Percentiles rank a stretch among this genome's conserved stretches.
Conservation (phyloP, 2,113 vertebrate genomes). For the Pteruthius melanotis region DNA sequence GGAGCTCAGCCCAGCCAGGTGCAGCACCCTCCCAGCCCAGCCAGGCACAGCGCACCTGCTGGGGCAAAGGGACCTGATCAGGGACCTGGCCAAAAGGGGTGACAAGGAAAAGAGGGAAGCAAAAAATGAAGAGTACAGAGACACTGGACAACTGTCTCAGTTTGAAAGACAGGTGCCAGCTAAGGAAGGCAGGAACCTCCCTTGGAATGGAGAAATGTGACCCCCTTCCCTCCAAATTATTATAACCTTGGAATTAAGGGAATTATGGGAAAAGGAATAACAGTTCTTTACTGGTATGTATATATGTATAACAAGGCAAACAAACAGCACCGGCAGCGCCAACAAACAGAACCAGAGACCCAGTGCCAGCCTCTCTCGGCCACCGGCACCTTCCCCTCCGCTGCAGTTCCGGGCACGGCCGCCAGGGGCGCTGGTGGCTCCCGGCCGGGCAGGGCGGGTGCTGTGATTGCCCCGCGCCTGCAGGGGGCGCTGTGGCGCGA, state of each 20-base stretch:
- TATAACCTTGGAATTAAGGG: not conserved
- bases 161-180: not conserved
- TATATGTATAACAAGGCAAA: not conserved
- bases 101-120: not conserved
- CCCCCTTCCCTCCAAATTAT: not conserved
- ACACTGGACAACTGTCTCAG: not conserved
- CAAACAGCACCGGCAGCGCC: too few relatives aligned
- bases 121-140: not conserved
- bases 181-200: not conserved
- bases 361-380: too few relatives aligned
- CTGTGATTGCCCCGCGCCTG: too few relatives aligned
- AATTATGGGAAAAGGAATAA: not conserved
- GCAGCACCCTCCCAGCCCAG: not conserved
- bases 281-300: not conserved
- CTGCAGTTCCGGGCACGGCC: too few relatives aligned
- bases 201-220: not conserved
- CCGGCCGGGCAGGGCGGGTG: too few relatives aligned
- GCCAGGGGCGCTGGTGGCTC: too few relatives aligned
- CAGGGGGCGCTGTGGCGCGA: too few relatives aligned
- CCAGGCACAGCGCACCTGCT: not conserved
- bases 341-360: too few relatives aligned
- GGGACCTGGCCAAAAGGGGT: not conserved
- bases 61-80: not conserved
- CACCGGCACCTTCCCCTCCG: too few relatives aligned
- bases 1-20: rapidly evolving